Base-by-base conservation (phyloP, 2,888 invertebrate genomes). In the Chrysotoxum bicinctum region DNA sequence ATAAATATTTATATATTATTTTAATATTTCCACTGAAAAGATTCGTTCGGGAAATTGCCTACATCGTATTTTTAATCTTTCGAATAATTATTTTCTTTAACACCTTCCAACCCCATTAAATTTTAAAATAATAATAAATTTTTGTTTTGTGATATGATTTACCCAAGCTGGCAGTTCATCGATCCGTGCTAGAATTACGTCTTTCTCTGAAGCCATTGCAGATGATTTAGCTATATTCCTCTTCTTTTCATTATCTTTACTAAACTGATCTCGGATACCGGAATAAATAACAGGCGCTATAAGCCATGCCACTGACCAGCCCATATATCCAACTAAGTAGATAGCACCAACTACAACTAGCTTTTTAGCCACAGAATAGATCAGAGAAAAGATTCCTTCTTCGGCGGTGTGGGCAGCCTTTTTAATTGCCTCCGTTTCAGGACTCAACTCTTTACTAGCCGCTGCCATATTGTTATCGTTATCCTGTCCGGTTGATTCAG, bases 121-220 rank as follows among this genome's bases (percentile, higher is more conserved):
- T 37, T 14, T 16, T 7, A 40, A 40, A 40, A 43, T 19, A 8
- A 16, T 43, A 7, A 43, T 16, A 16, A n/a, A 19, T 9, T 9
- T 6, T 40, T 40, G 0, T 45, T 45, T 45, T 12, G 3, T 9
- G 0, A 45, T 21, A 21, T 14, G 12, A 35, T 94, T 93, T 92
- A 97, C 98, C 98, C 98, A 98, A 30, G 98, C 96, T 37, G 98
- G 98, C 88, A 98, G 92, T 92, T 98, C 98, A 90, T 97, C 96
- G 69, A 98, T 94, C 89, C 96, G 93, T 3, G 97, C 97, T 87
- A 97, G 93, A 85, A 98, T 96, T 40, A 98, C 95, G 89, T 96
- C 96, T 92, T 97, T 97, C 91, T 98, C 98, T 66, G 96, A 96
- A 1, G 95, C 94, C 88, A 95, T 90, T 0, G 96, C 96, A 4